Evolutionary conservation across 2,797 vertebrate genomes (phyloP), one percentile per base, ranked within the genome.

Genomic region (Thripadectes ignobilis): DNA sequence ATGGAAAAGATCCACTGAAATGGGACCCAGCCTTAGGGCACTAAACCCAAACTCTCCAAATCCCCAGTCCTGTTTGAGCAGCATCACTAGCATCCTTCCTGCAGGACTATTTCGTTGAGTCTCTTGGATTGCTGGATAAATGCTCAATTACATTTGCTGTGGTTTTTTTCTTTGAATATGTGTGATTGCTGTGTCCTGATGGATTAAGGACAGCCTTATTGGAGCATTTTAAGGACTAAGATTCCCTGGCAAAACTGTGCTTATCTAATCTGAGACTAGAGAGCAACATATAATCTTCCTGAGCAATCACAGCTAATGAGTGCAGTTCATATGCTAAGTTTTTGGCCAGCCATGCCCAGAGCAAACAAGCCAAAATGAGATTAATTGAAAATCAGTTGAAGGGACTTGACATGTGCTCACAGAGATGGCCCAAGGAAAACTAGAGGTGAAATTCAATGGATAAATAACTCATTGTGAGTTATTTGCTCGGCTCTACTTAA

Each of bases 391-490:
- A 95, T 84, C 93, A 49, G 75, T 86, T 48, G 65, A 72, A 76
- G 66, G 41, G 84, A 89, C 85, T 75, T 87, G 89, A 91, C 45
- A 11, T 87, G 52, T 72, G 84, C 67, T 94, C 77, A 55, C 63
- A 76, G 95, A 91, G 93, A 93, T 87, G 90, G 89, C 91, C 86
- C 67, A 81, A 96, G 73, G 34, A 94, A 93, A 96, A 95, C 77
- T 63, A 71, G 80, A 94, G 74, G 67, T 80, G 34, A 96, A 95
- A 93, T 92, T 94, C 88, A 85, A 34, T 65, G 85, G 95, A 93
- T 95, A 93, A 95, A 92, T 94, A 96, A 92, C 87, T 96, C 80
- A 80, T 90, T 95, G 81, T 91, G 85, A 96, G 86, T 94, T 93
- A 92, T 92, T 96, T 95, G 77, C 83, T 93, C 52, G 0, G 80